Evolutionary conservation across 2,797 vertebrate genomes (phyloP), one percentile per base, ranked within the genome.

Genomic region (Fistularia tabacaria): DNA sequence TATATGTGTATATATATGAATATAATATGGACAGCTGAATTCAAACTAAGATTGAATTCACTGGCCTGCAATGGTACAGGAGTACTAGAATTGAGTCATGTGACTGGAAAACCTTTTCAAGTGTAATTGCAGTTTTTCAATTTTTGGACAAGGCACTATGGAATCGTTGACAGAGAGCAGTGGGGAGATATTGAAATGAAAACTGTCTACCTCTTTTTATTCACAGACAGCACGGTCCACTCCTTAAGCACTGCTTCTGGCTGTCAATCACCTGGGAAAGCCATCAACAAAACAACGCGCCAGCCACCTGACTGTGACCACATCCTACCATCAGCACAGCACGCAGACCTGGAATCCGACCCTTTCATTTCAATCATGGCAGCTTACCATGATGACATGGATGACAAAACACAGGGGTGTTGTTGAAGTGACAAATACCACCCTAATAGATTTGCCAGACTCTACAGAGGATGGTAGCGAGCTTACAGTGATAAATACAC

Each of bases 241-340:
- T 25, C 25, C 25, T 25, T 25, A 5, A 25, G 25, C 25, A 25
- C 25, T 25, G 25, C 25, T 25, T 25, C 25, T 25, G 2, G 59
- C 63, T 73, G 74, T 79, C 71, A 63, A 69, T 79, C 74, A 77
- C 14, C 25, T 10, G 42, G 25, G n/a, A 42, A 67, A 43, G 54
- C 43, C 54, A 51, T 71, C 44, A 59, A 47, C 71, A 61, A 49
- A 59, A 51, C 56, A 14, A 11, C 10, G 25, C 1, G 15, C 46
- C 13, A 39, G 36, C 57, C 7, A 10, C 44, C 59, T 45, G 9
- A 12, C 60, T 57, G 66, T 56, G 62, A 73, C 56, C 46, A 49
- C 51, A 57, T 56, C 59, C 66, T 46, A n/a, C 38, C 54, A 36
- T 62, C 62, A 51, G 61, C 11, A 9, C 38, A 57, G 42, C 66